Conservation (phyloP, 2,113 vertebrate genomes). For the Trogon melanurus region DNA sequence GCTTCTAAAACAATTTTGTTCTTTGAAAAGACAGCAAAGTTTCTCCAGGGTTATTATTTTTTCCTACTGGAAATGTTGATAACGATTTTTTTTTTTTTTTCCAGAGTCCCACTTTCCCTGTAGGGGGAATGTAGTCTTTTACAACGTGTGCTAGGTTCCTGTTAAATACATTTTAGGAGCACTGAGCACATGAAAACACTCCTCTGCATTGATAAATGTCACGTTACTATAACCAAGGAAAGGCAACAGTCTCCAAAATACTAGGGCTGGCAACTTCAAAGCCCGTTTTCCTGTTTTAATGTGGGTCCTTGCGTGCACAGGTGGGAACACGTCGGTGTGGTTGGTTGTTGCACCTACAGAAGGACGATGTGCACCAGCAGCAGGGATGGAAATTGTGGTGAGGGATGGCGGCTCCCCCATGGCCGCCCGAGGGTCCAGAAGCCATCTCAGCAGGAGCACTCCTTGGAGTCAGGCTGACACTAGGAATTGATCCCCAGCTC, state of each 20-base stretch:
- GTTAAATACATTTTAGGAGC: neutral
- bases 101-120: neutral
- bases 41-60: neutral
- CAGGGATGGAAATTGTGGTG: too few species aligned
- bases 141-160: neutral
- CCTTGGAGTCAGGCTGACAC: rapidly evolving
- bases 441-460: neutral
- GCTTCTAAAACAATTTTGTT: neutral
- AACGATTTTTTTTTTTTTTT: neutral
- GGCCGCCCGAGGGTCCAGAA: neutral
- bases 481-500: neutral
- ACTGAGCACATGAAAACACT: neutral
- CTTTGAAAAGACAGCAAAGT: neutral
- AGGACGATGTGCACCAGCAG: rapidly evolving
- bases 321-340: rapidly evolving
- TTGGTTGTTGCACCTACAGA: rapidly evolving
- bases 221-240: neutral
- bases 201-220: neutral
- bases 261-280: neutral
- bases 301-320: rapidly evolving
- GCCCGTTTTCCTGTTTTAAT: neutral
- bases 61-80: neutral
- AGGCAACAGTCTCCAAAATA: neutral
- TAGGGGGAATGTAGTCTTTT: neutral
- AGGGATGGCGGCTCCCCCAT: neutral